phyloP scores from a whole-genome alignment of 2,797 vertebrate species.

The Siniperca obscura region DNA sequence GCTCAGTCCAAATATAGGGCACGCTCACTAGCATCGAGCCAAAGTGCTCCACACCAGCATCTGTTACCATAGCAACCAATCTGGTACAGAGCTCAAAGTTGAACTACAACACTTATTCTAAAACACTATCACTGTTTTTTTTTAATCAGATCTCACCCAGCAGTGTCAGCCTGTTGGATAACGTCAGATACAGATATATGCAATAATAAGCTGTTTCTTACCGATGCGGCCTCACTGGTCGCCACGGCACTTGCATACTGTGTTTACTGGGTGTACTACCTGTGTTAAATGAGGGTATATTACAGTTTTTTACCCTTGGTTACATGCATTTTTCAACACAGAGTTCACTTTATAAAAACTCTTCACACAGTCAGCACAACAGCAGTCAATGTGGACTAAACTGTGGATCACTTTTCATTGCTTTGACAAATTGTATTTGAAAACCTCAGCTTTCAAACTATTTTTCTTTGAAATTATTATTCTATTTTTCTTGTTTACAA shows the following conservation, averaged over 20 bases:
- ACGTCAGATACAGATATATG: slow-evolving; percentile 37
- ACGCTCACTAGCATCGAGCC: slow-evolving; percentile 58
- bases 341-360: not conserved
- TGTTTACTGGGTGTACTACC: not conserved
- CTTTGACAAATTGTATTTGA: not conserved
- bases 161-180: slow-evolving; percentile 41
- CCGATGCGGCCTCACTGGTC: slow-evolving; percentile 32
- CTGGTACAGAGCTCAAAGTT: slow-evolving; percentile 73
- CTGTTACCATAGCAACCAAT: slow-evolving; percentile 76
- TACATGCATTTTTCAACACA: not conserved
- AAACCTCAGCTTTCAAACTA: not conserved
- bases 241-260: slow-evolving; percentile 34
- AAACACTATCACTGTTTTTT: slow-evolving; percentile 41
- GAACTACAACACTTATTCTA: slow-evolving; percentile 53
- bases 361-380: not conserved
- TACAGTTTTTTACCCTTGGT: not conserved
- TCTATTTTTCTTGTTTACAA: no score
- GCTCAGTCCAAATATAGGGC: slow-evolving; percentile 81
- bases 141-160: slow-evolving; percentile 48
- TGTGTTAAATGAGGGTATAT: not conserved
- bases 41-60: slow-evolving; percentile 77
- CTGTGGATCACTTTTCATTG: not conserved
- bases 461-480: no score
- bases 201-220: slow-evolving; percentile 28
- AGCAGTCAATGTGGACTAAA: not conserved